Evolutionary conservation across 2,113 vertebrate species (phyloP).

Genomic region (Sprattus sprattus): DNA sequence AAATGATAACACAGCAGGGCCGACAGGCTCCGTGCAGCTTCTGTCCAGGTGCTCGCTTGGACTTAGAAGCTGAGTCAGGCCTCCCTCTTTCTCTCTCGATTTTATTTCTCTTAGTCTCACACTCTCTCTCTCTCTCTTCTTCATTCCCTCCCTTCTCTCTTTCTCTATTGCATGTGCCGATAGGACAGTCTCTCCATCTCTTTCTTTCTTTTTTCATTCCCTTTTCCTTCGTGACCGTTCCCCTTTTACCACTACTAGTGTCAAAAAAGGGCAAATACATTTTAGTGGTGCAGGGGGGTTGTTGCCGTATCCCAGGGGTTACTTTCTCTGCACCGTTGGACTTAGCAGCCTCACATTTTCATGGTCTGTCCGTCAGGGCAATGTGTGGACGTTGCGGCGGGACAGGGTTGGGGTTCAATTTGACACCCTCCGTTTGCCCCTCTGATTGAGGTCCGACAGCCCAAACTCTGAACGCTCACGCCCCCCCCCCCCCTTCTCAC

Average conservation of each 20-base stretch:
- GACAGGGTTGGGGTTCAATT: neutral
- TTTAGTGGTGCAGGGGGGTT: neutral
- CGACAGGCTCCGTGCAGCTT: neutral
- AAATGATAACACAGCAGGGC: conserved; percentile 42
- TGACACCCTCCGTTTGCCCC: no score
- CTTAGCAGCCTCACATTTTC: neutral
- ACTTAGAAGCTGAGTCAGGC: conserved; percentile 9
- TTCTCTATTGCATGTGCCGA: neutral
- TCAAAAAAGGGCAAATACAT: neutral
- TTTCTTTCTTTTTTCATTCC: neutral
- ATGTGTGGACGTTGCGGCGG: neutral
- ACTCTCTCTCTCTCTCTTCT: neutral
- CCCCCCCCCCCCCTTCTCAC: neutral
- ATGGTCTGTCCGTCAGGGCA: neutral
- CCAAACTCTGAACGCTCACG: neutral
- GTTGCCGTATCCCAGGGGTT: neutral
- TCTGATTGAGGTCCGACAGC: neutral
- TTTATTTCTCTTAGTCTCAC: neutral
- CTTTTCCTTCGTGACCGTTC: neutral
- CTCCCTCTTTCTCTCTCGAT: neutral
- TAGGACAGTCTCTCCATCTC: neutral
- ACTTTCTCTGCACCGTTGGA: neutral
- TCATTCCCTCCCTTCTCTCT: neutral
- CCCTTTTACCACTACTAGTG: neutral
- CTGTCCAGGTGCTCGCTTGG: neutral